Conservation (phyloP, 2,113 vertebrate species). For the Alligator mississippiensis region DNA sequence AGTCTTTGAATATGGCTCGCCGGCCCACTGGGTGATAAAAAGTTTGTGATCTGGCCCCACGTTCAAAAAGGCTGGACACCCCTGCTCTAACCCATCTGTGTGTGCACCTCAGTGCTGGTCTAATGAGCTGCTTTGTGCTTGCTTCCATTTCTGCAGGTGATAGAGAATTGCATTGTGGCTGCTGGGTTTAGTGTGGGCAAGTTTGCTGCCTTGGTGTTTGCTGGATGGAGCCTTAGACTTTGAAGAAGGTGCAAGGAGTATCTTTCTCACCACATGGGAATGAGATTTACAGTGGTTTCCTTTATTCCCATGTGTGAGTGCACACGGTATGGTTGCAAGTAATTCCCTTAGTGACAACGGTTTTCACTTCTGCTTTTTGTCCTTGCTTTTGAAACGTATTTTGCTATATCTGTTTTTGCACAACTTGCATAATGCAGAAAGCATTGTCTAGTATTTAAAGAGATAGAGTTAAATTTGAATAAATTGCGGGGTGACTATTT, state of each 20-base stretch:
- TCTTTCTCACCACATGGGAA: background rate
- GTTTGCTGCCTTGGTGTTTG: conserved; percentile 94
- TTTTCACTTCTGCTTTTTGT: background rate
- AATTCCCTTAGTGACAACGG: background rate
- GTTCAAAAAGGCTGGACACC: too few species aligned
- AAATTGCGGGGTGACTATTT: background rate
- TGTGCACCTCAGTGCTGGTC: background rate
- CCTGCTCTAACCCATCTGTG: background rate
- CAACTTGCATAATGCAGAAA: background rate
- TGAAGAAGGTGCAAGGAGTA: conserved; percentile 84
- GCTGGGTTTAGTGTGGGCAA: conserved; percentile 97
- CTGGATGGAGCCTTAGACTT: conserved; percentile 87
- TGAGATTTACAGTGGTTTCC: background rate
- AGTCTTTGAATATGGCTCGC: too few species aligned
- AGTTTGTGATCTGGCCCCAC: too few species aligned
- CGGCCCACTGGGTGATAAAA: too few species aligned
- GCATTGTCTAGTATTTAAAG: background rate
- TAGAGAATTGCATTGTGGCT: conserved; percentile 90
- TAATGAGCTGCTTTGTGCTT: background rate
- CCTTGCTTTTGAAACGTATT: background rate
- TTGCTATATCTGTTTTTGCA: background rate
- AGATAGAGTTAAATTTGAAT: background rate
- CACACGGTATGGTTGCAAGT: background rate
- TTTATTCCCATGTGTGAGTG: background rate
- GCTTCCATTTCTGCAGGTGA: conserved; percentile 77